Base-by-base conservation (phyloP, 2,888 invertebrate genomes). In the Lycophotia porphyrea region DNA sequence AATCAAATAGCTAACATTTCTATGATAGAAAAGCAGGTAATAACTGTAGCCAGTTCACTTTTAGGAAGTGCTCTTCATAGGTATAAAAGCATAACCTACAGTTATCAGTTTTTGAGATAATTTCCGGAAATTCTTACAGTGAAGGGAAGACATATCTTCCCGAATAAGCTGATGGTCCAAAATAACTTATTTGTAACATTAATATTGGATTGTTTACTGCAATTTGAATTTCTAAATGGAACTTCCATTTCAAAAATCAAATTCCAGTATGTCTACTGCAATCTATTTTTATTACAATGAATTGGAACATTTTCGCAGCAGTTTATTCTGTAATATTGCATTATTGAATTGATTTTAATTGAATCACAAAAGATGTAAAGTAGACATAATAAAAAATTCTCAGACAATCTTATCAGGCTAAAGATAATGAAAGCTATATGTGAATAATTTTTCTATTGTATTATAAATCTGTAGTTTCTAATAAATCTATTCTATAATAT, bases 351-450 rank as follows among this genome's bases (percentile, higher is more conserved):
- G 15, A 60, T 47, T 47, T 47, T 34, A 9, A 42, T 58, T 61
- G 21, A 24, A 52, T 70, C 1, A 76, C 31, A 75, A 60, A 65
- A 13, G 15, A 11, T 47, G 5, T 31, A 21, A 1, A 42, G 39
- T 39, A 81, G 70, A 67, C 79, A 73, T 66, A 83, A 67, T 60
- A 77, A 78, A 67, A 77, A 70, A 74, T 36, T 55, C 61, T 49
- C 66, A 70, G 80, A 79, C 84, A 67, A 60, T 74, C 70, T 79
- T 84, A 83, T 81, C 80, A 70, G 69, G 4, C 9, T 58, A 18
- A n/a, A 63, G 84, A 79, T 84, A 71, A 71, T 21, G 11, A 67
- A 44, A 71, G n/a, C 36, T 49, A 15, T 58, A 31, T 15, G 44
- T 63, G 31, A 64, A 52, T 71, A 0, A 47, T 61, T 69, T 44